Conservation (phyloP, 2,888 invertebrate genomes). For the Rapana venosa region DNA sequence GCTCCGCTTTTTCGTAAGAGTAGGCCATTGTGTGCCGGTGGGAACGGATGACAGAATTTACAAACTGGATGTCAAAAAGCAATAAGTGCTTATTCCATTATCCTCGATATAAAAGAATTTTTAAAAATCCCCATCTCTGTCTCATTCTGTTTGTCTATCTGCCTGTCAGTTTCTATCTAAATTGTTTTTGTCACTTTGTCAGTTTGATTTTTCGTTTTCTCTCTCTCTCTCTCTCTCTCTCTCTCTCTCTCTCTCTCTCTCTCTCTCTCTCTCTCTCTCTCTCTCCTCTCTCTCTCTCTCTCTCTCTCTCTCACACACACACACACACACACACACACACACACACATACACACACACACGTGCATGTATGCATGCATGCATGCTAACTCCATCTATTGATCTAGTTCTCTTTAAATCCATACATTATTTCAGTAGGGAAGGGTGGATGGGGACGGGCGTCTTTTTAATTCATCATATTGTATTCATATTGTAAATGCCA, state of each 20-base stretch:
- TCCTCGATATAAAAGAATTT: no score
- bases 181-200: no score
- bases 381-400: no score
- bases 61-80: no score
- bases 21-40: no score
- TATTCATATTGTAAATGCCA: no score
- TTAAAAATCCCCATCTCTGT: not conserved
- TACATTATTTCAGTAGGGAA: no score
- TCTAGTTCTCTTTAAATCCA: no score
- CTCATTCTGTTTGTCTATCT: not conserved
- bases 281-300: not conserved
- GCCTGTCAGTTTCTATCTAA: not conserved
- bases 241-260: not conserved
- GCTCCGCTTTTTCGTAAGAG: not conserved
- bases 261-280: not conserved
- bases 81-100: no score
- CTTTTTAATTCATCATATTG: no score
- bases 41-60: no score
- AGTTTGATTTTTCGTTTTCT: not conserved
- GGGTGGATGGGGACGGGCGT: no score
- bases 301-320: not conserved
- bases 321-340: not conserved
- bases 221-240: not conserved
- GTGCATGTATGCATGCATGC: constrained; percentile 16
- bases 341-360: not conserved